Evolutionary conservation across 1,140 invertebrate species (phyloP).

Genomic region (Zaprionus gabonicus): DNA sequence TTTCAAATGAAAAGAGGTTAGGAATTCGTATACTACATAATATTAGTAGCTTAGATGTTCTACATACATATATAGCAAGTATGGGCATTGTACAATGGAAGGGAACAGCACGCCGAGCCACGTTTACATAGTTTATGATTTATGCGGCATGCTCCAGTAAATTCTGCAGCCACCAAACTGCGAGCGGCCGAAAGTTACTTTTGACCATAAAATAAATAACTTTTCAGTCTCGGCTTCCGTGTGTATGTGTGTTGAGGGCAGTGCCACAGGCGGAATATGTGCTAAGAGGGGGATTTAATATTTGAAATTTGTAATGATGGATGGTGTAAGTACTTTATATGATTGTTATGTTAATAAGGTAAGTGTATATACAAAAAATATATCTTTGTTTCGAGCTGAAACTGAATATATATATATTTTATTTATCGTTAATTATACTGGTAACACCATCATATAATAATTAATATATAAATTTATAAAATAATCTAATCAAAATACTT

Average conservation of each 20-base stretch:
- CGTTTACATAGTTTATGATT: conserved; percentile 75
- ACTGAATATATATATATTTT: no score
- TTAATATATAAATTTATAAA: no score
- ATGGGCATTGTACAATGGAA: not conserved
- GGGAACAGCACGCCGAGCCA: conserved; percentile 43
- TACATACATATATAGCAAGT: not conserved
- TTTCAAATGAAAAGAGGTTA: not conserved
- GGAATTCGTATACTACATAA: not conserved
- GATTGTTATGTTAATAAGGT: no score
- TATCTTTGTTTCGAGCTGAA: no score
- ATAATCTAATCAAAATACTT: no score
- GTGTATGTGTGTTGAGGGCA: not conserved
- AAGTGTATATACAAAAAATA: no score
- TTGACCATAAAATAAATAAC: conserved; percentile 83
- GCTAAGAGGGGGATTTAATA: not conserved
- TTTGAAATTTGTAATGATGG: not conserved
- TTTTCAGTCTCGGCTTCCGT: conserved; percentile 65
- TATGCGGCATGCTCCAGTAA: conserved; percentile 66
- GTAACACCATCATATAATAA: no score
- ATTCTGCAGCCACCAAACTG: conserved; percentile 51
- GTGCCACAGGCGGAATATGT: not conserved
- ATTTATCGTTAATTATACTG: no score
- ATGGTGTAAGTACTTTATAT: no score
- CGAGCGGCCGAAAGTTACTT: conserved; percentile 77
- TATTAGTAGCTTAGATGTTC: not conserved